Percentiles rank a stretch among this genome's conserved stretches.
These are phyloP conservation scores for Scotopteryx bipunctaria DNA, from an alignment of 2,888 invertebrate genomes.

Conservation along the genomic window DNA sequence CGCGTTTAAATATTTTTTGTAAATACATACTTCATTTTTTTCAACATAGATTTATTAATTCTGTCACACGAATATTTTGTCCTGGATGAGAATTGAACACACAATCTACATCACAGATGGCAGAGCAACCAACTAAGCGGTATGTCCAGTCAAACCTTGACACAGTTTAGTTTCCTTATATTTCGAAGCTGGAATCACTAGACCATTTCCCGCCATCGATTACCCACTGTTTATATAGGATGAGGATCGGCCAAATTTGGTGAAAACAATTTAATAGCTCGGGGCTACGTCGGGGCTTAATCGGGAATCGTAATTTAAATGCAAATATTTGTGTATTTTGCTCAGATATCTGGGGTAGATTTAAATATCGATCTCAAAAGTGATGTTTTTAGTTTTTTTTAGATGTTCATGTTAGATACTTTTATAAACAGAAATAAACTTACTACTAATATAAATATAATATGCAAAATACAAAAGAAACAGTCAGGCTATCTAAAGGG, in stretches of 20 bases:
- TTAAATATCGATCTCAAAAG: neutral
- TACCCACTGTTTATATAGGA: slow-evolving; percentile 22
- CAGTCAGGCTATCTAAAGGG: too few relatives aligned
- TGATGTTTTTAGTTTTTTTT: too few relatives aligned
- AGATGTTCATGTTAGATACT: too few relatives aligned
- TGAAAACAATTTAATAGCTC: slow-evolving; percentile 24
- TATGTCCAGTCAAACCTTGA: neutral
- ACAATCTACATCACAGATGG: too few relatives aligned
- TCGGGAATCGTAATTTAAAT: slow-evolving; percentile 24
- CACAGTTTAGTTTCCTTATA: slow-evolving; percentile 1
- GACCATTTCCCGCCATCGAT: slow-evolving; percentile 21
- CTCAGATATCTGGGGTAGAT: slow-evolving; percentile 9
- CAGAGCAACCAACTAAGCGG: too few relatives aligned
- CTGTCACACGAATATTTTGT: neutral
- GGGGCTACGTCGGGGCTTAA: slow-evolving; percentile 13
- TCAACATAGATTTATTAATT: too few relatives aligned
- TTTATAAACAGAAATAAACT: too few relatives aligned
- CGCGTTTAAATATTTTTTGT: too few relatives aligned
- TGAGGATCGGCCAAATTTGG: slow-evolving; percentile 21
- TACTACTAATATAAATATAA: too few relatives aligned
- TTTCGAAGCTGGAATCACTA: slow-evolving; percentile 8
- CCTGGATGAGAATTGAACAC: too few relatives aligned
- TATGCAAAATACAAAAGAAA: too few relatives aligned
- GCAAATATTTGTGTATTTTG: slow-evolving; percentile 24
- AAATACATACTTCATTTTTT: too few relatives aligned